Conservation (phyloP, 2,888 invertebrate genomes). For the Caenorhabditis sp. region DNA sequence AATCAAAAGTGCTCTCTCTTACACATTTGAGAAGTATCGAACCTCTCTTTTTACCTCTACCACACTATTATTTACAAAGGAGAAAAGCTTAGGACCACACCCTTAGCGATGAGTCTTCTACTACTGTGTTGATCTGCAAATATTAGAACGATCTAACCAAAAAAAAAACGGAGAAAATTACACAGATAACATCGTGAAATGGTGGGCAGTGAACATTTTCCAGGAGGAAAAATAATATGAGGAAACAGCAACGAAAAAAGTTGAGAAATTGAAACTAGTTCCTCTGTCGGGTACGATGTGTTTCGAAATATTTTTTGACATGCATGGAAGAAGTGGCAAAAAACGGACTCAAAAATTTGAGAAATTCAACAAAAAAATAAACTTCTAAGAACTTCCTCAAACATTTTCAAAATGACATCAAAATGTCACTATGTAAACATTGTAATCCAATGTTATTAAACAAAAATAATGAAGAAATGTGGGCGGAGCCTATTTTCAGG, state of each 20-base stretch:
- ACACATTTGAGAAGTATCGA: background rate
- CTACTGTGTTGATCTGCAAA: background rate
- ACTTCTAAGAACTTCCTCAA: too few species aligned
- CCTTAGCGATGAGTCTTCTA: background rate
- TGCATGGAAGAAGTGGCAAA: background rate
- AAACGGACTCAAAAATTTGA: background rate
- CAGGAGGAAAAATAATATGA: too few species aligned
- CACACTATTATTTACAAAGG: background rate
- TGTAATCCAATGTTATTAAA: too few species aligned
- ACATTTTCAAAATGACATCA: too few species aligned
- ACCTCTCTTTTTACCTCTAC: constrained; percentile 1
- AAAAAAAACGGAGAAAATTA: background rate
- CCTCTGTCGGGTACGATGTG: background rate
- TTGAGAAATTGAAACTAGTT: background rate
- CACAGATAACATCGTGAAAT: constrained; percentile 1
- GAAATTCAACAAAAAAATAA: too few species aligned
- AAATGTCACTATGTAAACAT: too few species aligned
- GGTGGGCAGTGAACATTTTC: background rate
- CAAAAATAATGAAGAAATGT: too few species aligned
- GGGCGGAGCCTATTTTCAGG: too few species aligned
- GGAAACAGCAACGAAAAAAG: too few species aligned
- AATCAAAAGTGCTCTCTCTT: background rate
- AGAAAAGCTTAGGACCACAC: background rate
- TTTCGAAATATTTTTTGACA: background rate
- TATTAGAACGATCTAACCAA: background rate